Evolutionary conservation across 2,888 invertebrate genomes (phyloP).

Genomic region (Drosophila emarginata): DNA sequence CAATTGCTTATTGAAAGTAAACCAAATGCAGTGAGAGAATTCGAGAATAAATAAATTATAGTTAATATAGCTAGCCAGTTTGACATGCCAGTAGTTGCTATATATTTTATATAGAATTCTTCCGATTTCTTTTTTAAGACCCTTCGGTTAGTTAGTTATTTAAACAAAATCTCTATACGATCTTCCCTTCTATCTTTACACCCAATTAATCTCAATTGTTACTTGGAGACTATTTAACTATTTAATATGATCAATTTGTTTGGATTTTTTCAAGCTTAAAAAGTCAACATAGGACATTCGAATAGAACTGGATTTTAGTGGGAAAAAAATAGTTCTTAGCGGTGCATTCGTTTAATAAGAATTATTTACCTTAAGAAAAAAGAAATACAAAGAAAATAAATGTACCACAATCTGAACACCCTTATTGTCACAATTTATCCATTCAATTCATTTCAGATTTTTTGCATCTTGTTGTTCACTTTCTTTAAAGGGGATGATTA

Average conservation of each 20-base stretch:
- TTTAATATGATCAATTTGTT: background rate
- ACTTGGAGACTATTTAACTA: background rate
- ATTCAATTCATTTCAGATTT: slow-evolving; percentile 1
- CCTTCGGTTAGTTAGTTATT: no score
- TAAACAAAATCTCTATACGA: background rate
- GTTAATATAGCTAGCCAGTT: background rate
- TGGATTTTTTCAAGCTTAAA: background rate
- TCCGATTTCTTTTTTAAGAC: no score
- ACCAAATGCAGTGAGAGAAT: background rate
- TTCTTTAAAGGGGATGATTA: slow-evolving; percentile 48
- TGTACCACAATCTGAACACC: slow-evolving; percentile 6
- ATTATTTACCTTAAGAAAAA: background rate
- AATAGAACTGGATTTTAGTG: background rate
- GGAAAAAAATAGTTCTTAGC: background rate
- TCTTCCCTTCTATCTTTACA: background rate
- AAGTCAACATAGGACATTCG: background rate
- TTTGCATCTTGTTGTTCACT: slow-evolving; percentile 31
- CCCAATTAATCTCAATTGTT: background rate
- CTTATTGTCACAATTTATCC: slow-evolving; percentile 13
- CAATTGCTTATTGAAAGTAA: background rate
- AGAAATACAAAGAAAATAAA: background rate
- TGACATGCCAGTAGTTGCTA: background rate
- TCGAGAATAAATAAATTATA: background rate
- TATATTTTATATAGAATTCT: no score
- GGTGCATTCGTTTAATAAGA: background rate